phyloP scores from a whole-genome alignment of 2,888 invertebrate genomes.

The Lepidocyrtoides sp. region DNA sequence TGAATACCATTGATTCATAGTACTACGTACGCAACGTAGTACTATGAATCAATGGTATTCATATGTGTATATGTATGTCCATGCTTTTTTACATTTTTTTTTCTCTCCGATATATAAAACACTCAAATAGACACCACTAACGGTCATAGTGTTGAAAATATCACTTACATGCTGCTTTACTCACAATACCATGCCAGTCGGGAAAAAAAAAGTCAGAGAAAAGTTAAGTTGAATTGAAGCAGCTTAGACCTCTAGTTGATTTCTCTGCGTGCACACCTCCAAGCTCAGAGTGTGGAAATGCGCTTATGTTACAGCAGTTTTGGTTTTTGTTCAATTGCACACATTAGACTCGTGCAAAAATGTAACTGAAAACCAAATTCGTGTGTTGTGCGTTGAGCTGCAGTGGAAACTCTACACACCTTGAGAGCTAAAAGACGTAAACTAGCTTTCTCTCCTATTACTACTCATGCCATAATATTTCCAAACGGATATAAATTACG shows the following conservation, averaged over 20 bases:
- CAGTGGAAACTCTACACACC: not conserved
- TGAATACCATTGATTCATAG: slow-evolving; percentile 36
- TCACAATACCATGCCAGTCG: not conserved
- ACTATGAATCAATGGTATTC: slow-evolving; percentile 38
- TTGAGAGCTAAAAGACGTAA: not conserved
- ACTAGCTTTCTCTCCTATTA: not conserved
- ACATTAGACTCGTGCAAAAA: slow-evolving; percentile 7
- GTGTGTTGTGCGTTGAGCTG: slow-evolving; percentile 51
- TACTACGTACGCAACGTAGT: slow-evolving; percentile 20
- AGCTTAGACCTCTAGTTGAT: not conserved
- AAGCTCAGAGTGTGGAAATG: too few species aligned
- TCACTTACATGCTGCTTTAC: slow-evolving; percentile 5
- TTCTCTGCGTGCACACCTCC: not conserved
- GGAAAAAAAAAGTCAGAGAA: not conserved
- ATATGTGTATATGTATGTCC: not conserved
- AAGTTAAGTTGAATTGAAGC: slow-evolving; percentile 52
- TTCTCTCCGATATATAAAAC: not conserved
- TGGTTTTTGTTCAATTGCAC: not conserved
- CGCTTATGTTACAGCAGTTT: not conserved
- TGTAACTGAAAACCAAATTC: slow-evolving; percentile 22
- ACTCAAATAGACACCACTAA: slow-evolving; percentile 19
- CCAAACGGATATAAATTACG: slow-evolving; percentile 77
- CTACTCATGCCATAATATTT: slow-evolving; percentile 51
- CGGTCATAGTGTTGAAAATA: slow-evolving; percentile 26
- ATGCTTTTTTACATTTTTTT: slow-evolving; percentile 30